Base-by-base conservation (phyloP, 2,797 vertebrate species). In the Tokudaia tokunoshimensis region DNA sequence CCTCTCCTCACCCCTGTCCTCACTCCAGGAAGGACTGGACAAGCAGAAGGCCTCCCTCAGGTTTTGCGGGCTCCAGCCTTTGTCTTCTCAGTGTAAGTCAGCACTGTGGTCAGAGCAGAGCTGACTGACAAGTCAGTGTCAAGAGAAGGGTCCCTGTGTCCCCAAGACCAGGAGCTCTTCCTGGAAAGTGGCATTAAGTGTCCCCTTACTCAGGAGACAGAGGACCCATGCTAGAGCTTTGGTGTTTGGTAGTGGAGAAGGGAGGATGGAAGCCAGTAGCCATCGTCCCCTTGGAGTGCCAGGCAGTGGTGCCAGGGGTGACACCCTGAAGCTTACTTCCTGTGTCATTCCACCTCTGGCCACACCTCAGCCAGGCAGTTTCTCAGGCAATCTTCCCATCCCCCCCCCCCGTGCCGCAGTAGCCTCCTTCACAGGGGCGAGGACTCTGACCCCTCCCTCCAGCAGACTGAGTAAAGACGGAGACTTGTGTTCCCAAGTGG, bases 401-500 rank as follows among this genome's bases (percentile, higher is more conserved):
- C 50, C 65, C 41, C 41, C 41, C 41, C 41, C 94, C 3, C 81
- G 65, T 50, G 91, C 97, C 97, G 96, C 96, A 87, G 79, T n/a
- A 41, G 95, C 95, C 89, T 93, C 94, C 97, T 96, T 83, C 88
- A 57, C 88, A 15, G 34, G 88, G 17, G 82, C 6, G 19, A 50
- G 83, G 95, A 19, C 83, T 34, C 3, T 0, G 74, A 19, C 61
- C 95, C 95, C 57, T 88, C 86, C 89, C 91, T 97, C 86, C 29
- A 80, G 34, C 0, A 24, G 85, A 93, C 70, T 44, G 82, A 97
- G 95, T 95, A 80, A 96, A 97, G 90, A 97, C 85, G 95, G 97
- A 98, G 97, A 97, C 97, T 95, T 94, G 84, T 94, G 96, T 89
- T 95, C 94, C 90, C 93, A 97, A 97, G 95, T 97, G 97, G 95